These are phyloP conservation scores for Syrmaticus mikado DNA, from an alignment of 2,113 vertebrate genomes.

Conservation along the genomic window DNA sequence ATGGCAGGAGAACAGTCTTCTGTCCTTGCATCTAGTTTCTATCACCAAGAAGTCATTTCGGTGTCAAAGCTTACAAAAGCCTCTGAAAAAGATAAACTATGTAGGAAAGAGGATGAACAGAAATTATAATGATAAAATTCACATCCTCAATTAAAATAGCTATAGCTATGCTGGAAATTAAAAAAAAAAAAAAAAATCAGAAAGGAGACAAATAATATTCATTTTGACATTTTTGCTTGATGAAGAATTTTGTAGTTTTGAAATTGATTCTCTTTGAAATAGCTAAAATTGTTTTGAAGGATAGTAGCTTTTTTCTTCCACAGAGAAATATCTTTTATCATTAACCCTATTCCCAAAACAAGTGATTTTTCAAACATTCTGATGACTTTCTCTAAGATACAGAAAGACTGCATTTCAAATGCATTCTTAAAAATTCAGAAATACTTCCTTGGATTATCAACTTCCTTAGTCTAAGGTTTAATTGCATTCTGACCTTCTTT, in stretches of 20 bases:
- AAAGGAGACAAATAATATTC: background rate
- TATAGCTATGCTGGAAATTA: background rate
- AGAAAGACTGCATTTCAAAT: constrained; percentile 38
- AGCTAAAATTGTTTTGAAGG: background rate
- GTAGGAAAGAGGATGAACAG: background rate
- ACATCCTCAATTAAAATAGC: background rate
- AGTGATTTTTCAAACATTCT: constrained; percentile 10
- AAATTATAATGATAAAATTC: background rate
- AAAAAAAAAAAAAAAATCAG: background rate
- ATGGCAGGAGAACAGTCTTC: background rate
- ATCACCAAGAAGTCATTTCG: background rate
- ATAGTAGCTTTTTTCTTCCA: background rate
- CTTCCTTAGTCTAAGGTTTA: constrained; percentile 35
- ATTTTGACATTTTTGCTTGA: background rate
- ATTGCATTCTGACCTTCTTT: constrained; percentile 64
- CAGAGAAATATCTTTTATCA: background rate
- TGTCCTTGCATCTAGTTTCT: background rate
- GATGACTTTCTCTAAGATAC: background rate
- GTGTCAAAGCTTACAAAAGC: background rate
- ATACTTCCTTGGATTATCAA: constrained; percentile 28
- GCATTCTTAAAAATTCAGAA: constrained; percentile 21
- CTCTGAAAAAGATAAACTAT: background rate
- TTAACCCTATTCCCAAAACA: background rate
- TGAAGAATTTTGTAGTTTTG: background rate
- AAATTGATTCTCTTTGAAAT: background rate